These are phyloP conservation scores for Galbula dea DNA, from an alignment of 2,113 vertebrate species.

Conservation along the genomic window DNA sequence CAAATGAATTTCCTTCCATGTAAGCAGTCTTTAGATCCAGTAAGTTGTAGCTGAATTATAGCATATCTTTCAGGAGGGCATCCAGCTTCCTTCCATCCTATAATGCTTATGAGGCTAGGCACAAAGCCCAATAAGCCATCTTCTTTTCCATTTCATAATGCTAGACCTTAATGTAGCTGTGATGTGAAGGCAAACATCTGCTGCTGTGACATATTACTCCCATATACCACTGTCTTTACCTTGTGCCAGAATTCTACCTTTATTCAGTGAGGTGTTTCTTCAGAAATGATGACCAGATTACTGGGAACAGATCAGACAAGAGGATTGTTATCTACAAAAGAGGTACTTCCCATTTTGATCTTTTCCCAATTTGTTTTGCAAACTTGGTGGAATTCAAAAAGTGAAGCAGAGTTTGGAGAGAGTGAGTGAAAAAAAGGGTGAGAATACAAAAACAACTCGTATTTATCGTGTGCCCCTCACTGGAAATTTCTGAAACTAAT, in stretches of 20 bases:
- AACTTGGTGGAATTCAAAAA: constrained; percentile 3
- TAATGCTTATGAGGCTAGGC: not conserved
- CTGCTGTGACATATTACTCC: not conserved
- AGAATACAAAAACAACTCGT: not conserved
- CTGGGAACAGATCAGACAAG: not conserved
- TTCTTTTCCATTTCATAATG: not conserved
- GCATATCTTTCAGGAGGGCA: constrained; percentile 9
- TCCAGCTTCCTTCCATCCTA: constrained; percentile 9
- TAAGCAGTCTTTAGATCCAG: constrained; percentile 33
- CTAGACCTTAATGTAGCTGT: not conserved
- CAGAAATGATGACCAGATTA: not conserved
- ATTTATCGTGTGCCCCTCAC: not conserved
- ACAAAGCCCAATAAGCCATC: constrained; percentile 19
- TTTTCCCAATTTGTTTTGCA: not conserved
- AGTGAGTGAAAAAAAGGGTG: not conserved
- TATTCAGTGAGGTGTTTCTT: constrained; percentile 13
- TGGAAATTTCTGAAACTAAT: not conserved
- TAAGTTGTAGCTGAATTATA: constrained; percentile 28
- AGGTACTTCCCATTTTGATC: not conserved
- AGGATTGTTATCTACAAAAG: not conserved
- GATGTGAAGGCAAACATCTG: not conserved
- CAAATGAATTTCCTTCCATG: constrained; percentile 12
- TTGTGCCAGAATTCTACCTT: not conserved
- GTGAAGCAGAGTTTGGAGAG: not conserved
- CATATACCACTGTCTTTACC: not conserved